Evolutionary conservation across 2,797 vertebrate genomes (phyloP).

Genomic region (Phoeniculus purpureus): DNA sequence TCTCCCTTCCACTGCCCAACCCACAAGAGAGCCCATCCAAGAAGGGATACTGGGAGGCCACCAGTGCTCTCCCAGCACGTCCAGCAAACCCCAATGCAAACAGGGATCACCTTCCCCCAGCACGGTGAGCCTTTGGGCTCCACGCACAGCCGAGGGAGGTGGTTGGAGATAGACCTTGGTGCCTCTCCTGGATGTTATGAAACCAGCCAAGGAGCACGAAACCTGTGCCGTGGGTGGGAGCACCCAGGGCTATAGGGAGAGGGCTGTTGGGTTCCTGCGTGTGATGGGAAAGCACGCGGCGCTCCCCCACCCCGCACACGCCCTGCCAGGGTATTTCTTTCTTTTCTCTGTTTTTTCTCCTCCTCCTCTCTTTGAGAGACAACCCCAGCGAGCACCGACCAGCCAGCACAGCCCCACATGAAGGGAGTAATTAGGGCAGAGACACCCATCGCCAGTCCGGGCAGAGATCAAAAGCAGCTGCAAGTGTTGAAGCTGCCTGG

Average conservation of each 20-base stretch:
- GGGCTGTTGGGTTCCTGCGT: background rate
- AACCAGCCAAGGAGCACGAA: constrained; percentile 47
- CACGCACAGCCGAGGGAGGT: background rate
- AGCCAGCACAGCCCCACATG: background rate
- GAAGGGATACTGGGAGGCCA: rapidly evolving
- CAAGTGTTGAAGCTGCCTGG: rapidly evolving
- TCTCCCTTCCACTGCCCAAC: background rate
- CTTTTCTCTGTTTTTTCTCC: background rate
- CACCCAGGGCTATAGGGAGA: constrained; percentile 57
- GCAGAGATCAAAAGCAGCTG: constrained; percentile 39
- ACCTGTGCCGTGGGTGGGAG: constrained; percentile 55
- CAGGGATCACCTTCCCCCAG: rapidly evolving
- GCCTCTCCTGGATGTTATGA: constrained; percentile 53
- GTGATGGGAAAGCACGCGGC: constrained; percentile 39
- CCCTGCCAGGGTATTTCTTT: constrained; percentile 15
- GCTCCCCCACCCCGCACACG: constrained; percentile 28
- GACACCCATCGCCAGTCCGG: background rate
- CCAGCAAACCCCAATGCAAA: background rate
- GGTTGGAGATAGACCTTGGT: background rate
- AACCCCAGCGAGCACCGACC: background rate
- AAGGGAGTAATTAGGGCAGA: constrained; percentile 50
- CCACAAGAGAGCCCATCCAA: rapidly evolving
- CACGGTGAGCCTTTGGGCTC: background rate
- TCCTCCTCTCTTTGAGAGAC: background rate
- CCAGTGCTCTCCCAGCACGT: background rate